Evolutionary conservation across 2,113 vertebrate species (phyloP).

Genomic region (Ardeotis arabs): DNA sequence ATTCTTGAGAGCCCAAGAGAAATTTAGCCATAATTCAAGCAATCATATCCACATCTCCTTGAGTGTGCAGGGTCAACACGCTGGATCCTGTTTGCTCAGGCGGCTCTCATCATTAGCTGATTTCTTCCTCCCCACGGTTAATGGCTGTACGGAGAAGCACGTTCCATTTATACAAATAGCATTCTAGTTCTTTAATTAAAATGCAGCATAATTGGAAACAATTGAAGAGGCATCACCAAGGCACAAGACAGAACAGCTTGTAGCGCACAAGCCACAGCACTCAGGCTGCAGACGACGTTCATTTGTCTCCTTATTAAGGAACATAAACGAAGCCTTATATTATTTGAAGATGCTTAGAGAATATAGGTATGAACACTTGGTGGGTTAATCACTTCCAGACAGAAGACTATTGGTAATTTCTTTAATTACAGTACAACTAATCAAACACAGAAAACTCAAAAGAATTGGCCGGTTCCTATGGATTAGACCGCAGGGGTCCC

Average conservation of each 20-base stretch:
- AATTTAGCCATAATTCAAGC: not conserved
- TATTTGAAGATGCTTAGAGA: constrained; percentile 43
- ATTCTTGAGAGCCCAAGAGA: not conserved
- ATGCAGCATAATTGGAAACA: constrained; percentile 11
- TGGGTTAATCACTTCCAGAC: constrained; percentile 62
- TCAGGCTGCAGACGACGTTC: not conserved
- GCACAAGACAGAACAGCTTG: constrained; percentile 39
- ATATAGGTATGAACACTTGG: constrained; percentile 38
- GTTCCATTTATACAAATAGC: not conserved
- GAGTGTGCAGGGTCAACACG: not conserved
- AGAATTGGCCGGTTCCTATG: constrained; percentile 73
- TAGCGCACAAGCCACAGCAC: not conserved
- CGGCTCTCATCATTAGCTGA: not conserved
- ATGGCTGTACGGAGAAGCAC: not conserved
- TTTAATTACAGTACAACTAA: constrained; percentile 83
- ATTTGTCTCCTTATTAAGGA: constrained; percentile 59
- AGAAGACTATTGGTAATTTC: constrained; percentile 72
- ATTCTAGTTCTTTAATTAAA: constrained; percentile 51
- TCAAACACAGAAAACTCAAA: constrained; percentile 77
- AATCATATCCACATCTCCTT: not conserved
- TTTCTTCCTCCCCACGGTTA: not conserved
- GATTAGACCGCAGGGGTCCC: constrained; percentile 79
- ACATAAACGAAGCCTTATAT: constrained; percentile 16
- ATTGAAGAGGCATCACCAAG: not conserved
- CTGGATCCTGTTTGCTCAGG: not conserved